Percentiles rank a stretch among this genome's conserved stretches.
phyloP scores from a whole-genome alignment of 2,888 invertebrate species.

The Cephus nigrinus region DNA sequence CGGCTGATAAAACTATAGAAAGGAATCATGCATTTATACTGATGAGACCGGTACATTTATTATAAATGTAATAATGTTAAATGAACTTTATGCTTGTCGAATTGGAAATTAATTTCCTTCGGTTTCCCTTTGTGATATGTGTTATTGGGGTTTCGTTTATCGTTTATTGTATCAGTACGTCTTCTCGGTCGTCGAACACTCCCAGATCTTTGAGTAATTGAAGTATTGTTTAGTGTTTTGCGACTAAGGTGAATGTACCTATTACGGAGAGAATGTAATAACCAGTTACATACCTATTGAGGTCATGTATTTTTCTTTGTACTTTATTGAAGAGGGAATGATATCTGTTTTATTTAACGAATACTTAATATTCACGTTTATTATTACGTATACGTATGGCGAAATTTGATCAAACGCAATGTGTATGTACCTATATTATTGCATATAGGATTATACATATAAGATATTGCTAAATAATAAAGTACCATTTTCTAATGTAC shows the following conservation, averaged over 20 bases:
- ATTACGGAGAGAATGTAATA: not conserved
- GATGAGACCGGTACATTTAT: not conserved
- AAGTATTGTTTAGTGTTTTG: conserved; percentile 1
- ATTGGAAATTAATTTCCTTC: not conserved
- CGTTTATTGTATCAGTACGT: not conserved
- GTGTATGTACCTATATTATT: conserved; percentile 11
- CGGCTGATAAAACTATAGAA: not conserved
- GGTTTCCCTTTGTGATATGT: not conserved
- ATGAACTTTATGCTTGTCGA: not conserved
- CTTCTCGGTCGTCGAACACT: conserved; percentile 1
- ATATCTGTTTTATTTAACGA: not conserved
- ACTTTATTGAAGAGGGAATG: not conserved
- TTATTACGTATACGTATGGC: not conserved
- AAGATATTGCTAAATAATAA: conserved; percentile 46
- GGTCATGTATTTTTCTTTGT: not conserved
- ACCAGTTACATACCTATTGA: not conserved
- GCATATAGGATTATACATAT: conserved; percentile 22
- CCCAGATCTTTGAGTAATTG: not conserved
- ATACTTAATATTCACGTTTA: not conserved
- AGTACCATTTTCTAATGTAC: conserved; percentile 15
- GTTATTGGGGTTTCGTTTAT: not conserved
- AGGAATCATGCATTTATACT: not conserved
- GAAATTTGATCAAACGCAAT: conserved; percentile 7
- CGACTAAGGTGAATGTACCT: not conserved
- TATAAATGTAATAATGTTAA: not conserved